Evolutionary conservation across 2,797 vertebrate species (phyloP), one percentile per base, ranked within the genome.

Genomic region (Champsocephalus gunnari): DNA sequence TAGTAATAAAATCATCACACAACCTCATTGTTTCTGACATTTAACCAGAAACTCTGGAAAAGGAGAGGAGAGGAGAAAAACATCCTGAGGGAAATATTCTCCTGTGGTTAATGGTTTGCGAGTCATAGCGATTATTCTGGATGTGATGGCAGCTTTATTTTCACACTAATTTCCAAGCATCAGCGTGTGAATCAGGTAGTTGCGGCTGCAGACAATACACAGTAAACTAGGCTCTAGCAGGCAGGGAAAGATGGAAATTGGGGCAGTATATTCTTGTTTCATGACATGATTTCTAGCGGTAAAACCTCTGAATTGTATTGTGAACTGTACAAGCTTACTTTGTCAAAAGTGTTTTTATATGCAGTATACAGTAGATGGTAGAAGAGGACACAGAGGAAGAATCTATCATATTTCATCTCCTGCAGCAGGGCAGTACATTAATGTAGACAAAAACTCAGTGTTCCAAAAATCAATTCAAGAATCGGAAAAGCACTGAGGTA

Each of bases 1-100:
- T 88, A 76, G 80, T 91, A 88, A 90, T 91, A 84, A 90, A 91
- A 92, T 90, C 88, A 92, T 92, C 88, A 86, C 82, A 89, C 81
- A 81, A 73, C 66, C 83, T 84, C 83, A 84, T 84, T 81, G 89
- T 89, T 89, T 90, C 75, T 87, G 88, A 89, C 87, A 81, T 90
- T 85, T 84, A 83, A 87, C 79, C 76, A 82, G 66, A 87, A 73
- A 85, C 49, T 58, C 48, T 43, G 48, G 64, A 73, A 71, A 53
- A 32, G 62, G 38, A 69, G 62, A 70, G 55, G 51, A 71, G 71
- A 65, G 73, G 41, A 77, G 60, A 73, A 79, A 38, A 75, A 81
- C 58, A 83, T 78, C 79, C 73, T 69, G 63, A 34, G 77, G 82
- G 82, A 78, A 83, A 85, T 53, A 67, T 79, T 66, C 68, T 80